These are phyloP conservation scores for Yoshiicerus persimilis DNA, from an alignment of 1,140 invertebrate genomes.

Conservation along the genomic window DNA sequence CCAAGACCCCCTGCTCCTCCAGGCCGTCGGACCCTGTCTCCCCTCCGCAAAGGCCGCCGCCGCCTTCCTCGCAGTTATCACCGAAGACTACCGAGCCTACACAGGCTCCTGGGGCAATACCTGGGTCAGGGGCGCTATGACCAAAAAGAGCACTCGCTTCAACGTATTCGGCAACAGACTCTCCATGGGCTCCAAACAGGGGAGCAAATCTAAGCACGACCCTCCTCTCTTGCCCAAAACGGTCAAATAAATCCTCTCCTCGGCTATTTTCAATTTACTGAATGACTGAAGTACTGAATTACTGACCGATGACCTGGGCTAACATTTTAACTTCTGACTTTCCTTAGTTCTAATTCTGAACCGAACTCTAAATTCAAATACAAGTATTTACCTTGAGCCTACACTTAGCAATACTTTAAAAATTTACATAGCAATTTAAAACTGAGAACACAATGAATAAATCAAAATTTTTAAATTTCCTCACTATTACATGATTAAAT, in stretches of 20 bases:
- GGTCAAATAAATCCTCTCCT: background rate
- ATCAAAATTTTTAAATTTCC: too few species aligned
- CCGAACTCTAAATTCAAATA: too few species aligned
- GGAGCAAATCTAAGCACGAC: background rate
- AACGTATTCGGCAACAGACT: background rate
- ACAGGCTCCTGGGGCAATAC: background rate
- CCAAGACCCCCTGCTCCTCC: slow-evolving; percentile 68
- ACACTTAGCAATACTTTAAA: too few species aligned
- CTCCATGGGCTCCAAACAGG: background rate
- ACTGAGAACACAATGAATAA: too few species aligned
- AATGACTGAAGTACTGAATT: too few species aligned
- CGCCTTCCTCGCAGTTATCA: slow-evolving; percentile 57
- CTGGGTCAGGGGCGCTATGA: background rate
- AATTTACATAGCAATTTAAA: too few species aligned
- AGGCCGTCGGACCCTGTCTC: slow-evolving; percentile 75
- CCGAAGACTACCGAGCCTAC: slow-evolving; percentile 32
- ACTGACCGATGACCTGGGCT: too few species aligned
- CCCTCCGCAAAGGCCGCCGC: slow-evolving; percentile 67
- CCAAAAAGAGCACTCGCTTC: background rate
- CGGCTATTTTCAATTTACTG: too few species aligned
- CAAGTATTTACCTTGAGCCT: too few species aligned
- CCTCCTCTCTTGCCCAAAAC: background rate
- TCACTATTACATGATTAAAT: too few species aligned
- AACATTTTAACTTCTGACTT: too few species aligned
- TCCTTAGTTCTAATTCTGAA: too few species aligned